These are phyloP conservation scores for Takifugu ocellatus DNA, from an alignment of 2,797 vertebrate species.

Conservation along the genomic window DNA sequence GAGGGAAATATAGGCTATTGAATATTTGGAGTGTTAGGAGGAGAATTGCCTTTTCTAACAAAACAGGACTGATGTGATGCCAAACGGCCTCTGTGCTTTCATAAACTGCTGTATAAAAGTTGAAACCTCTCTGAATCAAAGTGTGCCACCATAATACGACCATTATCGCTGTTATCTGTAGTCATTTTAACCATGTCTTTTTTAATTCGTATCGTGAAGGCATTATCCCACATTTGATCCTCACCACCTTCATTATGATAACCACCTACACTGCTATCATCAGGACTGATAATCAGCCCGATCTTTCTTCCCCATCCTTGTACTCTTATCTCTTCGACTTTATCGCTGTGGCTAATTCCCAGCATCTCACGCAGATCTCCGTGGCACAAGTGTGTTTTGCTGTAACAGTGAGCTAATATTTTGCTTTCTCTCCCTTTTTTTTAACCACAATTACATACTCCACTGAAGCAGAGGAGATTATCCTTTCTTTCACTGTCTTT, in stretches of 20 bases:
- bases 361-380: constrained; percentile 37
- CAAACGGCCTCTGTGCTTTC: constrained; percentile 26
- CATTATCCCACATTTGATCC: constrained; percentile 60
- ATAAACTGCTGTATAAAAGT: constrained; percentile 35
- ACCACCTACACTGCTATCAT: constrained; percentile 65
- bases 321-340: constrained; percentile 55
- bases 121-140: constrained; percentile 55
- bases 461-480: constrained; percentile 71
- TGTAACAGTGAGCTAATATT: constrained; percentile 44
- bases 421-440: constrained; percentile 18
- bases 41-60: constrained; percentile 12
- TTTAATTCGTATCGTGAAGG: constrained; percentile 45
- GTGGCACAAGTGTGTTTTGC: constrained; percentile 62
- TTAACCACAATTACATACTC: constrained; percentile 70
- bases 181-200: constrained; percentile 69
- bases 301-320: constrained; percentile 54
- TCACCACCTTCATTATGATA: constrained; percentile 64
- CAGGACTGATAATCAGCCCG: constrained; percentile 58
- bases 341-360: constrained; percentile 59
- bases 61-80: constrained; percentile 15
- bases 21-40: constrained; percentile 51
- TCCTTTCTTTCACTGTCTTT: constrained; percentile 60
- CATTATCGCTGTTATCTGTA: constrained; percentile 56
- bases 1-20: constrained; percentile 34
- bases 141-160: constrained; percentile 42